Percentiles rank a stretch among this genome's conserved stretches.
Evolutionary conservation across 2,797 vertebrate species (phyloP).

Genomic region (Ptychobarbus kaznakovi): DNA sequence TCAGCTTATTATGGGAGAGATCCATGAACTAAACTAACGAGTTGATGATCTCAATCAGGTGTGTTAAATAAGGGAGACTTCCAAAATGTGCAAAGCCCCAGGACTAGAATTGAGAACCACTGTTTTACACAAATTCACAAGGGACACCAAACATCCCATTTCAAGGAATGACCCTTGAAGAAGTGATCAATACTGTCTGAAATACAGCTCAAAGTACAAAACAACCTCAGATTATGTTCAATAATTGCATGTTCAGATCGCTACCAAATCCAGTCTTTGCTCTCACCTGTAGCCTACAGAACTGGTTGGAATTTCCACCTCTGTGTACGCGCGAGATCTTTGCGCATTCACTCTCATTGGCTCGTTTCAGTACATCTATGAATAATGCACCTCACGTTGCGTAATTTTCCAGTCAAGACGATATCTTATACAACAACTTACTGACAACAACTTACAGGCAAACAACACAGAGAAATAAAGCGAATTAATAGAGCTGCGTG

Average conservation of each 20-base stretch:
- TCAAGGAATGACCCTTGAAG: background rate
- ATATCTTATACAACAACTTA: slow-evolving; percentile 20
- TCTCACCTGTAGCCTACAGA: background rate
- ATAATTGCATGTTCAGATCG: background rate
- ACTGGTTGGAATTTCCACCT: slow-evolving; percentile 75
- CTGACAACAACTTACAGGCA: slow-evolving; percentile 12
- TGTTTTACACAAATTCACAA: background rate
- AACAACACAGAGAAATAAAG: slow-evolving; percentile 10
- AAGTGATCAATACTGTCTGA: background rate
- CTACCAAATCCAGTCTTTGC: background rate
- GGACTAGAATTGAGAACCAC: too few relatives aligned
- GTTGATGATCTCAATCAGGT: too few relatives aligned
- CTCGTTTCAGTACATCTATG: slow-evolving; percentile 9
- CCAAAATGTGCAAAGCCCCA: too few relatives aligned
- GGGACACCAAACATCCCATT: background rate
- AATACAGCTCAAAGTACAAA: background rate
- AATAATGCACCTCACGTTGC: slow-evolving; percentile 47
- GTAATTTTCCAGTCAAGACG: slow-evolving; percentile 34
- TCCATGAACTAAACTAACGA: too few relatives aligned
- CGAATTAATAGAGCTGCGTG: background rate
- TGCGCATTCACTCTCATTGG: slow-evolving; percentile 36
- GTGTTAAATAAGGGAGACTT: too few relatives aligned
- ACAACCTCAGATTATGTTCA: background rate
- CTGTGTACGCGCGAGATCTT: slow-evolving; percentile 54
- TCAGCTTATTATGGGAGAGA: too few relatives aligned